Conservation (phyloP, 2,888 invertebrate genomes). For the Dryocosmus kuriphilus region DNA sequence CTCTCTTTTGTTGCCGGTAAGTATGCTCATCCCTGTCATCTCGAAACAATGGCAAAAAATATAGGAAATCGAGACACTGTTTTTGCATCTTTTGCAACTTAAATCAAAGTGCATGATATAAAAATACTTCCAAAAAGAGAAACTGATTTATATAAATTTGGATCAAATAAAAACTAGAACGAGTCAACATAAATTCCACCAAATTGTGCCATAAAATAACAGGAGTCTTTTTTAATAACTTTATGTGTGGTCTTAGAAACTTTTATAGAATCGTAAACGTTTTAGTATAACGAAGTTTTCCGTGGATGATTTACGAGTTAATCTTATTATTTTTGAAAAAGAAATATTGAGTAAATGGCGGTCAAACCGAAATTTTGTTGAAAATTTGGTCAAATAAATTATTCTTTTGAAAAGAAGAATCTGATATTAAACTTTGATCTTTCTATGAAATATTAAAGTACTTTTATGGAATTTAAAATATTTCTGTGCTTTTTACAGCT, state of each 20-base stretch:
- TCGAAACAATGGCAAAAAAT: not conserved
- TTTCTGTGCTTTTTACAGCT: constrained; percentile 58
- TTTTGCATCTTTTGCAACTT: constrained; percentile 1
- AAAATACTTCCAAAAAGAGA: too few relatives aligned
- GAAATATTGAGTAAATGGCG: too few relatives aligned
- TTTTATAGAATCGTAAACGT: too few relatives aligned
- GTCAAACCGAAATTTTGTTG: not conserved
- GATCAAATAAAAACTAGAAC: not conserved
- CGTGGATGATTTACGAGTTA: too few relatives aligned
- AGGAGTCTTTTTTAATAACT: not conserved
- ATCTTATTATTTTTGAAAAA: too few relatives aligned
- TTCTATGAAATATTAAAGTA: not conserved
- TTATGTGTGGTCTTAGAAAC: too few relatives aligned
- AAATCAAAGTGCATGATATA: not conserved
- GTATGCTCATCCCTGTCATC: constrained; percentile 35
- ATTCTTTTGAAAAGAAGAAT: not conserved
- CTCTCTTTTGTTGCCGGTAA: constrained; percentile 77
- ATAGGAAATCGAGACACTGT: constrained; percentile 7
- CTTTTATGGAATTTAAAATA: not conserved
- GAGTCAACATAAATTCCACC: not conserved
- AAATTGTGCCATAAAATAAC: not conserved
- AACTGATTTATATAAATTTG: not conserved
- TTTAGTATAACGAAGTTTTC: too few relatives aligned
- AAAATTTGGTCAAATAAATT: not conserved
- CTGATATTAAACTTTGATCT: not conserved